Percentiles rank a stretch among this genome's conserved stretches.
Conservation (phyloP, 2,797 vertebrate genomes). For the Coregonus sp. region DNA sequence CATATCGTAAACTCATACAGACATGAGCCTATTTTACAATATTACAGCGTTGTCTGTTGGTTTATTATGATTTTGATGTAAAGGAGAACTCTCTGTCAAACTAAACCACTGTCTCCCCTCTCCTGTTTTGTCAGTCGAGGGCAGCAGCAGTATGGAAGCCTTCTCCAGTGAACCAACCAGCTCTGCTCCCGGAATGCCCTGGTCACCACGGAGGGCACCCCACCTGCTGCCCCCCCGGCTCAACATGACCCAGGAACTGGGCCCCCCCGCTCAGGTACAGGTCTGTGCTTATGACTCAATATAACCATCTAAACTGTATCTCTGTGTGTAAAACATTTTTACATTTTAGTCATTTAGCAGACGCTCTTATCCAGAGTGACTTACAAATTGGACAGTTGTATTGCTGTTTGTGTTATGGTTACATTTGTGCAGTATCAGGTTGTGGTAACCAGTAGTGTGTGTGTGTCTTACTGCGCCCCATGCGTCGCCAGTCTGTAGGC, state of each 20-base stretch:
- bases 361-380: too few species aligned
- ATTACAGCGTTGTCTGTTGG: not conserved
- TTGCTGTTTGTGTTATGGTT: not conserved
- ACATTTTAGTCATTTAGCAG: too few species aligned
- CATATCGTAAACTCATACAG: not conserved
- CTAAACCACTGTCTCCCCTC: not conserved
- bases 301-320: not conserved
- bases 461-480: slow-evolving; percentile 64
- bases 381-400: too few species aligned
- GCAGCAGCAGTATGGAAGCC: slow-evolving; percentile 73
- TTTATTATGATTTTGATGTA: not conserved
- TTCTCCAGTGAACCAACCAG: slow-evolving; percentile 84
- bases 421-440: not conserved
- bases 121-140: slow-evolving; percentile 75
- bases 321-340: not conserved
- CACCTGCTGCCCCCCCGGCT: slow-evolving; percentile 86
- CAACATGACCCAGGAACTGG: slow-evolving; percentile 88
- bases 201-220: slow-evolving; percentile 85
- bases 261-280: slow-evolving; percentile 85
- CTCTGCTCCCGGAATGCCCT: slow-evolving; percentile 84
- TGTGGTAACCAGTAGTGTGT: not conserved
- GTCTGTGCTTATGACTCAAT: slow-evolving; percentile 29
- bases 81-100: not conserved
- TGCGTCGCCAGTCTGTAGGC: slow-evolving; percentile 84
- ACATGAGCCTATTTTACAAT: not conserved